A percentile compares a stretch with the other conserved stretches of the same genome.
These are phyloP conservation scores for Cyclargus thomasi DNA, from an alignment of 1,140 invertebrate species.

Conservation along the genomic window DNA sequence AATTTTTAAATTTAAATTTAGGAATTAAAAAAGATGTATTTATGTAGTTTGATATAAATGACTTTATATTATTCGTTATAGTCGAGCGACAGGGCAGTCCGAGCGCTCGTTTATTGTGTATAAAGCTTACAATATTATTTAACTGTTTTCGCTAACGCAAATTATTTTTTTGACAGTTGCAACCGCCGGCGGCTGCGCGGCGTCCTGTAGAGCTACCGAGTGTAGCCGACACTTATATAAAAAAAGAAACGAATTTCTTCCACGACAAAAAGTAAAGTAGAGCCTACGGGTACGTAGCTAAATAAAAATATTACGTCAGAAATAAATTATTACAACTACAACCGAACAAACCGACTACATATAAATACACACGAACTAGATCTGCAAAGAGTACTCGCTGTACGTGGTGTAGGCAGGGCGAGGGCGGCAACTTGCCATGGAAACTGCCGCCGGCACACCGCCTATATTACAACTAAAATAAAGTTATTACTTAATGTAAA, in stretches of 20 bases:
- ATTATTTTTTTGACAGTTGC: too few species aligned
- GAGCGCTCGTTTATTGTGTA: too few species aligned
- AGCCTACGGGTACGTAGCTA: neutral
- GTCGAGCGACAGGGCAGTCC: too few species aligned
- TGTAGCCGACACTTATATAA: neutral
- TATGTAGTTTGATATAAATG: too few species aligned
- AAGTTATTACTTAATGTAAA: neutral
- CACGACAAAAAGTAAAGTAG: neutral
- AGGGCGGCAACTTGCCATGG: neutral
- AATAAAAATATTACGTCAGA: neutral
- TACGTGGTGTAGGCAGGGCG: too few species aligned
- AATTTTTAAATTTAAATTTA: too few species aligned
- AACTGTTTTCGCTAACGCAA: too few species aligned
- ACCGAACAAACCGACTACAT: constrained; percentile 51
- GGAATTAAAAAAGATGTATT: too few species aligned
- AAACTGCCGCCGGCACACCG: neutral
- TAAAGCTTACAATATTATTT: too few species aligned
- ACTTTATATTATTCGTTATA: too few species aligned
- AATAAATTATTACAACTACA: constrained; percentile 53
- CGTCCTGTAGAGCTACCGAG: neutral
- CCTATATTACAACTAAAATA: neutral
- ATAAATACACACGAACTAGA: constrained; percentile 27
- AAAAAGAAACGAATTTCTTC: neutral
- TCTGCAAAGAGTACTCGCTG: neutral
- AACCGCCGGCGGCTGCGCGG: too few species aligned